Evolutionary conservation across 2,113 vertebrate genomes (phyloP), one percentile per base, ranked within the genome.

Genomic region (Blennius ocellaris): DNA sequence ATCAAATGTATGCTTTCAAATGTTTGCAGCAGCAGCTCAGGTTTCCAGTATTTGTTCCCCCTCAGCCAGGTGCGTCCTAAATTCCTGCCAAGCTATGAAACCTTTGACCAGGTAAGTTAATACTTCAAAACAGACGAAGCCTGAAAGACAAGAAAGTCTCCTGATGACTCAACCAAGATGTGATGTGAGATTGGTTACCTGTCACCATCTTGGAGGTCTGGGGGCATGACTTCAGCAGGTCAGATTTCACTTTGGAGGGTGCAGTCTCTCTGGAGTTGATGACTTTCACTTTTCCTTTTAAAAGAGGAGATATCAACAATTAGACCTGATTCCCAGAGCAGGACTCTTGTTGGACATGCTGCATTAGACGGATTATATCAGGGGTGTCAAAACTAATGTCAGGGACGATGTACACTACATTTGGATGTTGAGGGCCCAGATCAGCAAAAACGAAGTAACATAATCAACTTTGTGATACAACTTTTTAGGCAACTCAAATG

Each of bases 191-290:
- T 30, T 30, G 9, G 36, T 15, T 88, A 91, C 89, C 89, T 81
- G 71, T 0, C 9, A 79, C 0, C 8, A 74, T 11, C 11, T 36
- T 16, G 11, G 65, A 73, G 11, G 0, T n/a, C 7, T 2, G 0
- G 17, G 8, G 0, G 48, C 96, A 98, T 1, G 10, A 43, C 6
- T 83, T 21, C 68, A 94, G 5, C 41, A 97, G 73, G 21, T 71
- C 4, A 0, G 1, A 15, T 0, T 17, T 40, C 6, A 90, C 37
- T 0, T 0, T 64, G 50, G 0, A 14, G 0, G 97, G 97, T 0
- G 86, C 94, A 0, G 89, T 95, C 87, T 99, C 97, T 0, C 97
- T 94, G 47, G 96, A 93, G 0, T 95, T 97, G 83, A 99, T 97
- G 78, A 97, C 90, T 67, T 91, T 95, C 0, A 96, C 95, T 7